phyloP scores from a whole-genome alignment of 2,113 vertebrate genomes.

The Bostrychus sinensis region DNA sequence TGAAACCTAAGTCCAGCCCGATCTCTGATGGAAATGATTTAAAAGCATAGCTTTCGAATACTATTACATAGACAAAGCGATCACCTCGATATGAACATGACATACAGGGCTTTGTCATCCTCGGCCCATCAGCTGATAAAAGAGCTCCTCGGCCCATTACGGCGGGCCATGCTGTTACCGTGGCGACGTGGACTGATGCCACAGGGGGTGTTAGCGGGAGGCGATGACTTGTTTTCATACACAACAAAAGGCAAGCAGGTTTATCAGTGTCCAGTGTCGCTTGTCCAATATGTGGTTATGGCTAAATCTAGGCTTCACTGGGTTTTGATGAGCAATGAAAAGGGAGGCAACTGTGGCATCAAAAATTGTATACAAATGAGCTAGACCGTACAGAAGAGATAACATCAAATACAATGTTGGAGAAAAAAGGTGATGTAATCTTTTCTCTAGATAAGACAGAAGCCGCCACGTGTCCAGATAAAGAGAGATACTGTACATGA shows the following conservation, averaged over 20 bases:
- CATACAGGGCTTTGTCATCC: slow-evolving; percentile 30
- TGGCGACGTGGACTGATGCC: slow-evolving; percentile 50
- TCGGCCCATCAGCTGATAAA: slow-evolving; percentile 55
- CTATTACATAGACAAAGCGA: not conserved
- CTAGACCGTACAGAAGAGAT: slow-evolving; percentile 28
- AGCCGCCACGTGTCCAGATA: not conserved
- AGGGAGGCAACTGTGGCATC: slow-evolving; percentile 35
- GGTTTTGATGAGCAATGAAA: slow-evolving; percentile 42
- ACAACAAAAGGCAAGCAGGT: slow-evolving; percentile 60
- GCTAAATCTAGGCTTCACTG: slow-evolving; percentile 26
- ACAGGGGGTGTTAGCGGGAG: slow-evolving; percentile 19
- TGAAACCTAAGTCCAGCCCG: slow-evolving; percentile 10
- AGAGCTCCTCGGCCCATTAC: slow-evolving; percentile 26
- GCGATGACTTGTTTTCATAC: slow-evolving; percentile 60
- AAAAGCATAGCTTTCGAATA: slow-evolving; percentile 3
- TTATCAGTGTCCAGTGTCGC: slow-evolving; percentile 16
- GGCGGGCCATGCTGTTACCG: slow-evolving; percentile 57
- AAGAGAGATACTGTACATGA: slow-evolving; percentile 15
- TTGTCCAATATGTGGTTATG: slow-evolving; percentile 33
- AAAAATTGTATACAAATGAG: slow-evolving; percentile 47
- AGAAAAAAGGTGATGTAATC: slow-evolving; percentile 35
- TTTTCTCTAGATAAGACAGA: slow-evolving; percentile 24
- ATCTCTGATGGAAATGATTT: slow-evolving; percentile 25
- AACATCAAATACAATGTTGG: slow-evolving; percentile 23
- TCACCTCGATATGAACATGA: slow-evolving; percentile 3